Evolutionary conservation across 2,888 invertebrate species (phyloP).

Genomic region (Nebria brevicollis): DNA sequence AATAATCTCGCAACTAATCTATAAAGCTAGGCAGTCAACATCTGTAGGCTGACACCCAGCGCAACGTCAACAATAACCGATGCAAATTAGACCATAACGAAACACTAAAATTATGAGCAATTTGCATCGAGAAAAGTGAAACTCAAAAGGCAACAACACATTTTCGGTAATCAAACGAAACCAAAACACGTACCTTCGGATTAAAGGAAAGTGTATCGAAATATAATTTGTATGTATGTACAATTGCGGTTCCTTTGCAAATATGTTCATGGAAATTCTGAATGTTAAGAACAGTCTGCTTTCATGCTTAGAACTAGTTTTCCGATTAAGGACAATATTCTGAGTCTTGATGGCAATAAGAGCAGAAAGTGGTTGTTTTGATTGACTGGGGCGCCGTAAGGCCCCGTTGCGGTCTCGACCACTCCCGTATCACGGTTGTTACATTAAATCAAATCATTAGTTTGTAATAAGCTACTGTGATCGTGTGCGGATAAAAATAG

Average conservation of each 20-base stretch:
- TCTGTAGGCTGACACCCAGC: neutral
- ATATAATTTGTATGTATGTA: neutral
- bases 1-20: neutral
- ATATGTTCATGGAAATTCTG: neutral
- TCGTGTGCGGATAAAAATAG: neutral
- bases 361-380: slow-evolving; percentile 1
- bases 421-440: slow-evolving; percentile 1
- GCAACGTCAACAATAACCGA: neutral
- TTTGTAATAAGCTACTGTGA: neutral
- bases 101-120: neutral
- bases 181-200: neutral
- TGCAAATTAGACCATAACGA: neutral
- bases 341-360: neutral
- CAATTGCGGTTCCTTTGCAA: neutral
- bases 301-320: neutral
- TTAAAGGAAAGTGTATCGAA: slow-evolving; percentile 12
- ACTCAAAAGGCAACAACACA: neutral
- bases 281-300: no score
- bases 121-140: neutral
- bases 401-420: neutral
- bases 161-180: neutral
- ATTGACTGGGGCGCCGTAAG: neutral
- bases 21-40: neutral
- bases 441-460: slow-evolving; percentile 1
- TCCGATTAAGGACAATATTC: neutral